Percentiles rank a stretch among this genome's conserved stretches.
Evolutionary conservation across 1,140 invertebrate genomes (phyloP).

Genomic region (Papilio dardanus): DNA sequence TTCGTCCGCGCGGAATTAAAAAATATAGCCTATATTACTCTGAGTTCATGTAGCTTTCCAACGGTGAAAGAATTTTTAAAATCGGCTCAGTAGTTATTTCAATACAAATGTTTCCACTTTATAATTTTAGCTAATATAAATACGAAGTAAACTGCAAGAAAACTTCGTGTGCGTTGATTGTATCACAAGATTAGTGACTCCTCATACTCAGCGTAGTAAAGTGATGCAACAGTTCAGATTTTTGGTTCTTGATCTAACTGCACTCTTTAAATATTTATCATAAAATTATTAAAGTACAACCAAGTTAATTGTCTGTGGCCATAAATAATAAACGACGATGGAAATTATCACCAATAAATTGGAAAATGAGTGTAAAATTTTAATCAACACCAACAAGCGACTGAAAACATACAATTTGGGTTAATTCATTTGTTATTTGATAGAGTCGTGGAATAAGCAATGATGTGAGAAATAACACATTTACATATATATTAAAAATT

Average conservation of each 20-base stretch:
- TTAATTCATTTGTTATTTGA: constrained; percentile 18
- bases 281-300: background rate
- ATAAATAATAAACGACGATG: background rate
- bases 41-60: too few relatives aligned
- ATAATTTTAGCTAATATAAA: too few relatives aligned
- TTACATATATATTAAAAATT: constrained; percentile 19
- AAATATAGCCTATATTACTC: too few relatives aligned
- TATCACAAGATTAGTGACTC: background rate
- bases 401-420: constrained; percentile 1
- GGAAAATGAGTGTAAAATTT: constrained; percentile 6
- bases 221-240: background rate
- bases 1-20: too few relatives aligned
- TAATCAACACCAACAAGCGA: constrained; percentile 6
- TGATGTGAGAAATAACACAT: background rate
- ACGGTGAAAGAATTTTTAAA: too few relatives aligned
- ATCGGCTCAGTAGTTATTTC: too few relatives aligned
- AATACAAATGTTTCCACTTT: too few relatives aligned
- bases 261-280: background rate
- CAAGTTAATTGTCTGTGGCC: background rate
- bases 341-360: constrained; percentile 9
- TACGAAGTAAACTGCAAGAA: background rate
- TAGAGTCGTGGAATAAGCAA: constrained; percentile 8
- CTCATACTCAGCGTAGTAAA: background rate
- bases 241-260: background rate
- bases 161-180: background rate